Conservation (phyloP, 2,888 invertebrate genomes). For the Volucella bombylans region DNA sequence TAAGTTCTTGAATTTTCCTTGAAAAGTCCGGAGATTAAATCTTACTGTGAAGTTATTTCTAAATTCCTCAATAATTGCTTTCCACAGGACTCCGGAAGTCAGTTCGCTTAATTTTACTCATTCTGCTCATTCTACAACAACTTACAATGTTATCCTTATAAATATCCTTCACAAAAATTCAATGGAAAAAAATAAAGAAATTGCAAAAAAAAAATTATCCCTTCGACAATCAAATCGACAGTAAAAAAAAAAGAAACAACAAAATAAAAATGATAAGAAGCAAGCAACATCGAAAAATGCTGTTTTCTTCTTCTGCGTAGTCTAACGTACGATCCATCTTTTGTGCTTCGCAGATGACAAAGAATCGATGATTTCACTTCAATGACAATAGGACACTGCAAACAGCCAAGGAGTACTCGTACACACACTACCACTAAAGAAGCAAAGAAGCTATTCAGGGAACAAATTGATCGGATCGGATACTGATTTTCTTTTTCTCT, state of each 20-base stretch:
- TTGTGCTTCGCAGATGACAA: slow-evolving; percentile 58
- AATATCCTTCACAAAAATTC: slow-evolving; percentile 18
- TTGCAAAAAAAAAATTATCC: slow-evolving; percentile 28
- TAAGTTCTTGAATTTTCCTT: no score
- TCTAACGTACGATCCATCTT: slow-evolving; percentile 47
- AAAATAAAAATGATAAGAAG: slow-evolving; percentile 33
- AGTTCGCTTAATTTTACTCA: slow-evolving; percentile 1
- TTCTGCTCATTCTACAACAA: not conserved
- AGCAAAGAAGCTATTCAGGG: slow-evolving; percentile 37
- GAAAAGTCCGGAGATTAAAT: no score
- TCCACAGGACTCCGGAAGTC: slow-evolving; percentile 1
- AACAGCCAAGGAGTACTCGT: slow-evolving; percentile 21
- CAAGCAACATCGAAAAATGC: slow-evolving; percentile 30
- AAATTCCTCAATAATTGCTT: not conserved
- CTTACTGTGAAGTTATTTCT: no score
- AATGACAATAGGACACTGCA: slow-evolving; percentile 29
- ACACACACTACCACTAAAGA: not conserved
- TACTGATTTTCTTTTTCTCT: slow-evolving; percentile 7
- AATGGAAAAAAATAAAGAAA: slow-evolving; percentile 1
- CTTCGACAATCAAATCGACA: slow-evolving; percentile 46
- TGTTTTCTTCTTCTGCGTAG: slow-evolving; percentile 29
- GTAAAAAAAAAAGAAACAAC: slow-evolving; percentile 29
- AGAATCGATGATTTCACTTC: slow-evolving; percentile 62
- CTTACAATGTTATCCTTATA: slow-evolving; percentile 14
- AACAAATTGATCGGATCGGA: slow-evolving; percentile 60